Conservation (phyloP, 2,888 invertebrate species). For the Scrobipalpa atriplicella region DNA sequence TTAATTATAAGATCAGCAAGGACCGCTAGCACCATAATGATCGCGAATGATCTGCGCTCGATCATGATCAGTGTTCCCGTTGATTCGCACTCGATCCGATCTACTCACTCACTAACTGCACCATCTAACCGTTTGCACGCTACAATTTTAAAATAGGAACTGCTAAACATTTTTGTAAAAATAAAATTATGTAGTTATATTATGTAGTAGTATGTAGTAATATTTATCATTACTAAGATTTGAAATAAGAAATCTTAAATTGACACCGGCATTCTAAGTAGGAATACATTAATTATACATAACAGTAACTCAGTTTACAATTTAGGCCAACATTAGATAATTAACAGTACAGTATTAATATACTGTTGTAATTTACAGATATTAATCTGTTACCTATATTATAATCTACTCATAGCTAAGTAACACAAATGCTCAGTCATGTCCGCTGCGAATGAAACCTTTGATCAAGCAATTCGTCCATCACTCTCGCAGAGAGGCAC, state of each 20-base stretch:
- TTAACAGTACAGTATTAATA: background rate
- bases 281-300: too few relatives aligned
- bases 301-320: too few relatives aligned
- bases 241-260: too few relatives aligned
- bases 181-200: too few relatives aligned
- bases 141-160: conserved; percentile 27
- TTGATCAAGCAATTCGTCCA: conserved; percentile 1
- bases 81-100: conserved; percentile 33
- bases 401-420: background rate
- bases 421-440: background rate
- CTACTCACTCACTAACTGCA: conserved; percentile 32
- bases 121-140: conserved; percentile 29
- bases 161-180: too few relatives aligned
- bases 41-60: conserved; percentile 24
- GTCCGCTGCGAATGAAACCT: background rate
- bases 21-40: conserved; percentile 4
- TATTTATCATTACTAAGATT: too few relatives aligned
- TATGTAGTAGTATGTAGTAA: too few relatives aligned
- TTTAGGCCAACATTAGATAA: too few relatives aligned
- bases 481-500: background rate
- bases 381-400: background rate
- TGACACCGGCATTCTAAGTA: too few relatives aligned
- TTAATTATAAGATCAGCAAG: background rate
- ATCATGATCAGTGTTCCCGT: conserved; percentile 46
- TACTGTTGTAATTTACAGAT: background rate